Conservation (phyloP, 2,888 invertebrate species). For the Cantharis rustica region DNA sequence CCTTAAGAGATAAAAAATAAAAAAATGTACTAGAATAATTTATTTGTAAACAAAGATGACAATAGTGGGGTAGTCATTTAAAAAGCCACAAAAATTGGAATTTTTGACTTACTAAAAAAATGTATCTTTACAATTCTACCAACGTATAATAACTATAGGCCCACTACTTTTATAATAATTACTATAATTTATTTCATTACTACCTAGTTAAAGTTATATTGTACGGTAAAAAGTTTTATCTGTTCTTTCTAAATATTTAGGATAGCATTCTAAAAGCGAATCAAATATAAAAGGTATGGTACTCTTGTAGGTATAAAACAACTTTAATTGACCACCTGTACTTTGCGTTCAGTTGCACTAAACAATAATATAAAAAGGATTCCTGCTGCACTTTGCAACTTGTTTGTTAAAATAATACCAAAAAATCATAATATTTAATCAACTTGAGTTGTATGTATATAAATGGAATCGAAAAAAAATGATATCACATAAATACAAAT, state of each 20-base stretch:
- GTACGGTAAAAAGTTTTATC: not conserved
- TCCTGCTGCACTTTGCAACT: slow-evolving; percentile 11
- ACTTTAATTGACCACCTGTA: not conserved
- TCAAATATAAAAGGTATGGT: not conserved
- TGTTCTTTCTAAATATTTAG: not conserved
- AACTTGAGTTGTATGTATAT: not conserved
- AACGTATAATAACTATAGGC: slow-evolving; percentile 52
- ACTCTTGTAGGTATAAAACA: not conserved
- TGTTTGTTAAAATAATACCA: slow-evolving; percentile 2
- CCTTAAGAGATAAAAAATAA: not conserved
- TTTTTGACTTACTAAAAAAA: slow-evolving; percentile 36
- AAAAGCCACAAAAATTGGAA: not conserved
- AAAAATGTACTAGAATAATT: not conserved
- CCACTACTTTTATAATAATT: slow-evolving; percentile 48
- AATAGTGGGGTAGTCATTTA: not conserved
- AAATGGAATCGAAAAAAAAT: not conserved
- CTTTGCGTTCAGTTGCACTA: not conserved
- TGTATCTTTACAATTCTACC: slow-evolving; percentile 36
- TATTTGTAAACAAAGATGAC: not conserved
- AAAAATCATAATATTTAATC: not conserved
- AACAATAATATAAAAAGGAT: slow-evolving; percentile 5
- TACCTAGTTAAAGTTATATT: slow-evolving; percentile 49
- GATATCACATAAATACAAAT: slow-evolving; percentile 16
- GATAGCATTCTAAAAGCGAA: slow-evolving; percentile 3
- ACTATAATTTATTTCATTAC: slow-evolving; percentile 49